A percentile compares a stretch with the other conserved stretches of the same genome.
Evolutionary conservation across 1,140 invertebrate genomes (phyloP).

Genomic region (Lucilia cuprina): DNA sequence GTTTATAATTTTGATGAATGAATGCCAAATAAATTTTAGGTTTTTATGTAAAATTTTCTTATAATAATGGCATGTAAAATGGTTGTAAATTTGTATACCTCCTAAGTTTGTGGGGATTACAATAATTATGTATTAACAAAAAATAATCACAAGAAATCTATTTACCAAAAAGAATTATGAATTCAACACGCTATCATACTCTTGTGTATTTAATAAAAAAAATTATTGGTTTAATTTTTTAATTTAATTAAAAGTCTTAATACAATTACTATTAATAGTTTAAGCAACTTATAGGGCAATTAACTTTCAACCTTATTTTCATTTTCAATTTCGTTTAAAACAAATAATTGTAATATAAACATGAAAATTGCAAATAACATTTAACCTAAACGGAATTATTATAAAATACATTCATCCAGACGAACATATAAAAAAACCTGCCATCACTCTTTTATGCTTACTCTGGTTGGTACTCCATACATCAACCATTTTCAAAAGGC

Average conservation of each 20-base stretch:
- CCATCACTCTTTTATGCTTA: not conserved
- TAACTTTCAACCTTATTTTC: not conserved
- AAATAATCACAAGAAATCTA: too few relatives aligned
- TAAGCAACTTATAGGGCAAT: not conserved
- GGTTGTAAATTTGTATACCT: too few relatives aligned
- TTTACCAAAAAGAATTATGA: too few relatives aligned
- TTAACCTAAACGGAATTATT: slow-evolving; percentile 21
- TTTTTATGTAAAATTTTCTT: too few relatives aligned
- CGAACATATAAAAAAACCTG: not conserved
- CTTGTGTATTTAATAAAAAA: too few relatives aligned
- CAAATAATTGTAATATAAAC: slow-evolving; percentile 10
- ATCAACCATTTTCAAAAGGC: not conserved
- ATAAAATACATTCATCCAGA: not conserved
- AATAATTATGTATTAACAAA: too few relatives aligned
- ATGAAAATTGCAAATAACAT: slow-evolving; percentile 32
- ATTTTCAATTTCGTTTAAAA: not conserved
- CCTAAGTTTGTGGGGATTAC: too few relatives aligned
- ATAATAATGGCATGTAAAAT: too few relatives aligned
- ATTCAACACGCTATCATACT: too few relatives aligned
- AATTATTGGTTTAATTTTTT: not conserved
- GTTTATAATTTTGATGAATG: too few relatives aligned
- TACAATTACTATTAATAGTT: not conserved
- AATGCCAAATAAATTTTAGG: too few relatives aligned
- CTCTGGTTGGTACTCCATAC: not conserved
- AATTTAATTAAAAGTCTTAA: not conserved